Conservation (phyloP, 2,888 invertebrate species). For the Lycocerus yunnanus region DNA sequence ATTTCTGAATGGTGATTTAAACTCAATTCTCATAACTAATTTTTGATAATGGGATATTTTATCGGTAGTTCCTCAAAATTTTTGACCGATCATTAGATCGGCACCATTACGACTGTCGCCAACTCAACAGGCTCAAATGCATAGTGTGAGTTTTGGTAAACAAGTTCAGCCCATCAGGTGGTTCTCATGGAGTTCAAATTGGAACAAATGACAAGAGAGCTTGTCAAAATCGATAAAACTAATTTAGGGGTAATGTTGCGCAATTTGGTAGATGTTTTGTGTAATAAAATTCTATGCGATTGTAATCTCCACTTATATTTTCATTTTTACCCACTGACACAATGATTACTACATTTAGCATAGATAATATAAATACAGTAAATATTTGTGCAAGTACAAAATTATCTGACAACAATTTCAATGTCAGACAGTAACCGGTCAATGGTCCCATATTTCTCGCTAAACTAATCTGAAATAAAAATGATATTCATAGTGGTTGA, state of each 20-base stretch:
- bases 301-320: neutral
- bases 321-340: slow-evolving; percentile 31
- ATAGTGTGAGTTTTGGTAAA: neutral
- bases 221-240: neutral
- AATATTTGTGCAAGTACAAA: slow-evolving; percentile 40
- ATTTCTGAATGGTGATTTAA: no score
- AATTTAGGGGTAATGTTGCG: neutral
- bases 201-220: neutral
- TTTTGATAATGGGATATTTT: neutral
- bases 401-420: slow-evolving; percentile 43
- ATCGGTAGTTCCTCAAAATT: neutral
- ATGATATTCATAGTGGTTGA: slow-evolving; percentile 26
- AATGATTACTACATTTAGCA: slow-evolving; percentile 22
- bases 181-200: neutral
- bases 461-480: slow-evolving; percentile 28
- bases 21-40: neutral
- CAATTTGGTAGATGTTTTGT: neutral
- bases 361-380: slow-evolving; percentile 29
- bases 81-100: neutral
- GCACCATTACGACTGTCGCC: neutral
- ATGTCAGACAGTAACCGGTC: slow-evolving; percentile 46
- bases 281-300: neutral
- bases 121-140: no score
- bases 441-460: slow-evolving; percentile 34
- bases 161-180: neutral